Evolutionary conservation across 1,140 invertebrate genomes (phyloP).

Genomic region (Aphelinus certus): DNA sequence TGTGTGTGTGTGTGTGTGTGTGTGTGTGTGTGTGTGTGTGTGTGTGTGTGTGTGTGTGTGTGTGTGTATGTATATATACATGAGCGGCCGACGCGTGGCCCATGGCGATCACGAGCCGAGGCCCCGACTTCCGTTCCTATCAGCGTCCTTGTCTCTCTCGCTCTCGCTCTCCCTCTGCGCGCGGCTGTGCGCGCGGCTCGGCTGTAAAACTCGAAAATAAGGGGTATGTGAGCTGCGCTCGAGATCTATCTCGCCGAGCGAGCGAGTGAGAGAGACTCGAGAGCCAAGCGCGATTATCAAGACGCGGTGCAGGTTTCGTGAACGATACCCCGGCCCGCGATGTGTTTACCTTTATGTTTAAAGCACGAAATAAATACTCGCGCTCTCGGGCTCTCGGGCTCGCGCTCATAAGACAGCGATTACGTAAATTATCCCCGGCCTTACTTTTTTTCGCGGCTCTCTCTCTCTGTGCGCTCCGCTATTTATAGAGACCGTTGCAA

Average conservation of each 20-base stretch:
- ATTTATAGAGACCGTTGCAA: too few species aligned
- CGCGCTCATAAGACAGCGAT: slow-evolving; percentile 29
- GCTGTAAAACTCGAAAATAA: slow-evolving; percentile 34
- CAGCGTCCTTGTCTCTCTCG: background rate
- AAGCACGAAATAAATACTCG: slow-evolving; percentile 39
- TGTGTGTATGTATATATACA: too few species aligned
- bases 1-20: too few species aligned
- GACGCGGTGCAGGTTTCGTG: slow-evolving; percentile 6
- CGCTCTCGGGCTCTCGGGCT: background rate
- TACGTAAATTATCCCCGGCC: slow-evolving; percentile 29
- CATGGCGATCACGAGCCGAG: slow-evolving; percentile 35
- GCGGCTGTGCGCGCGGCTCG: background rate
- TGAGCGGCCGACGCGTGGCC: background rate
- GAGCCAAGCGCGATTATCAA: slow-evolving; percentile 6
- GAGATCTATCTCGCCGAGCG: slow-evolving; percentile 17
- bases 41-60: too few species aligned
- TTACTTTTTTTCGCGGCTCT: too few species aligned
- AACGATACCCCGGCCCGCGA: slow-evolving; percentile 8
- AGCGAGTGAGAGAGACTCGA: too few species aligned
- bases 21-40: too few species aligned
- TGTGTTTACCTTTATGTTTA: slow-evolving; percentile 41
- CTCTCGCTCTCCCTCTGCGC: background rate
- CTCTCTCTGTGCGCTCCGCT: too few species aligned
- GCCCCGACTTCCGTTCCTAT: slow-evolving; percentile 28
- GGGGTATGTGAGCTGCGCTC: slow-evolving; percentile 4